A percentile compares a stretch with the other conserved stretches of the same genome.
Evolutionary conservation across 2,888 invertebrate species (phyloP).

Genomic region (Thalpophila matura): DNA sequence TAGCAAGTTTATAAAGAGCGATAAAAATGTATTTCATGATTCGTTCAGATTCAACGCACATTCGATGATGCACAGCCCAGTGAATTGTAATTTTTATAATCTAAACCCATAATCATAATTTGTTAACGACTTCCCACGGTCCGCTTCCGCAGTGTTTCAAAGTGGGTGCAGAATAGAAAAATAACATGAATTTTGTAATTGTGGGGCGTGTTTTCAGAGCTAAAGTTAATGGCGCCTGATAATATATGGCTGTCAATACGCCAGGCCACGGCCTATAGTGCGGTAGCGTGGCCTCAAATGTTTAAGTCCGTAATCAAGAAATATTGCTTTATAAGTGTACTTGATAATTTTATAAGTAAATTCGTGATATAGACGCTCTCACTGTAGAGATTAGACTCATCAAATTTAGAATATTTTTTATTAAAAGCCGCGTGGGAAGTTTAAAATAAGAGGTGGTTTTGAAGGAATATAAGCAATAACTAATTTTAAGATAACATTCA

Average conservation of each 20-base stretch:
- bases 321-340: slow-evolving; percentile 37
- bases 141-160: slow-evolving; percentile 30
- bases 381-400: neutral
- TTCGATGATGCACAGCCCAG: too few species aligned
- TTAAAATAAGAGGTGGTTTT: slow-evolving; percentile 19
- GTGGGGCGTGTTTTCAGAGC: slow-evolving; percentile 27
- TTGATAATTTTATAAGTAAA: slow-evolving; percentile 26
- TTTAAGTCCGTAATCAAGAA: slow-evolving; percentile 10
- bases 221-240: slow-evolving; percentile 8
- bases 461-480: slow-evolving; percentile 58
- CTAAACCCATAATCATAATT: neutral
- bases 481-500: slow-evolving; percentile 53
- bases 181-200: slow-evolving; percentile 32
- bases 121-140: slow-evolving; percentile 16
- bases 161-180: slow-evolving; percentile 42
- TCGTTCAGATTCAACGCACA: too few species aligned
- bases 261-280: slow-evolving; percentile 43
- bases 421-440: slow-evolving; percentile 10
- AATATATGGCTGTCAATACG: slow-evolving; percentile 14
- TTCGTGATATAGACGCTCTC: neutral
- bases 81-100: neutral
- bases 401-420: slow-evolving; percentile 1
- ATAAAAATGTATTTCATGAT: too few species aligned
- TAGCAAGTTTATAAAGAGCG: too few species aligned
- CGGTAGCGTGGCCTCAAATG: slow-evolving; percentile 15